Base-by-base conservation (phyloP, 2,113 vertebrate species). In the Triplophysa siluroides region DNA sequence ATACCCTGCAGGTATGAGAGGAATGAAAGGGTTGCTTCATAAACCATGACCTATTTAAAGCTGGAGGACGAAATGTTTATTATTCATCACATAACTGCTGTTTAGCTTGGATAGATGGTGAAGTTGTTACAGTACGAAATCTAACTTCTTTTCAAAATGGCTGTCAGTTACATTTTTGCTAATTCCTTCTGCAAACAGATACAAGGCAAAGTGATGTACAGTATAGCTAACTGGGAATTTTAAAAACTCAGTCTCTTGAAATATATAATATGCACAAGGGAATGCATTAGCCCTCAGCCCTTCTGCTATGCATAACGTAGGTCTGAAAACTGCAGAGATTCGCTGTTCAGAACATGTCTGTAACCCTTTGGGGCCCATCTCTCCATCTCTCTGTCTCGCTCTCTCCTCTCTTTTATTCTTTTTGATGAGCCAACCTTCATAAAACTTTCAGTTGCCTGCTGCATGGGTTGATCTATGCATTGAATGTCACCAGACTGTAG, bases 401-500 rank as follows among this genome's bases (percentile, higher is more conserved):
- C 54, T 86, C 41, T 38, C 33, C 5, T 38, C 33, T 38, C 33
- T 38, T 38, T 38, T 38, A 66, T 10, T 85, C 74, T 75, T 85
- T 18, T 79, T 69, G 77, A 79, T 73, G 83, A 76, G 82, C 81
- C 73, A 83, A 83, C 79, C n/a, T 80, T 84, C 24, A 0, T 64
- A 81, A 70, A 78, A 65, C 23, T 75, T 65, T 41, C 61, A 63
- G 78, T 68, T 79, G 54, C 67, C 75, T 8, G 68, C 52, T 80
- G 84, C 85, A 80, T 87, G 88, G 88, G 89, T 89, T 87, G 87
- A 87, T 72, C 75, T 45, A 43, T 21, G 78, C 87, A 84, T 75
- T 88, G 88, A 91, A 92, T 91, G 87, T 88, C 74, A 75, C 80
- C 66, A 47, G 81, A 81, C 58, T 80, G 21, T 33, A 69, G 14